Percentiles rank a stretch among this genome's conserved stretches.
Conservation (phyloP, 2,797 vertebrate species). For the Scolopax bukidnonensis region DNA sequence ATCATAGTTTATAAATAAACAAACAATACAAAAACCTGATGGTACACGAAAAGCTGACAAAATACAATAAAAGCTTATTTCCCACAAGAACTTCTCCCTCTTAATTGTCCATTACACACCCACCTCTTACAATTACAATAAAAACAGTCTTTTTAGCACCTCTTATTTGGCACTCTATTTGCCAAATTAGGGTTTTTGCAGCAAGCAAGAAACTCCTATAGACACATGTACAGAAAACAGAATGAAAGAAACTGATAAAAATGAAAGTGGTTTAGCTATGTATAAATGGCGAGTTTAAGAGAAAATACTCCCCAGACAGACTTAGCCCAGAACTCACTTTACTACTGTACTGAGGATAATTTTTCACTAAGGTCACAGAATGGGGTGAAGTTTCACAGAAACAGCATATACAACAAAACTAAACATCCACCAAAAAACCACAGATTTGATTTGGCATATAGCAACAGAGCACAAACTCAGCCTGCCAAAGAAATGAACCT, state of each 20-base stretch:
- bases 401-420: background rate
- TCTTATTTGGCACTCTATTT: background rate
- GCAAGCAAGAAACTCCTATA: background rate
- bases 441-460: background rate
- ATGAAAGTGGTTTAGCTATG: background rate
- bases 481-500: background rate
- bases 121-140: background rate
- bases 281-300: background rate
- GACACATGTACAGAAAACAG: background rate
- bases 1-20: background rate
- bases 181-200: background rate
- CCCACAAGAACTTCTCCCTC: background rate
- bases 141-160: background rate
- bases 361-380: background rate
- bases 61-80: slow-evolving; percentile 6
- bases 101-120: background rate
- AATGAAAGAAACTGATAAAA: background rate
- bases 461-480: background rate
- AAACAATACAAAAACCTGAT: background rate
- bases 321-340: background rate
- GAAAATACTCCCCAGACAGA: background rate
- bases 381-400: background rate
- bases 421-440: background rate
- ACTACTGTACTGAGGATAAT: rapidly evolving
- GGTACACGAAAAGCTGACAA: background rate